These are phyloP conservation scores for Cataglyphis livida DNA, from an alignment of 2,888 invertebrate species.

Conservation along the genomic window DNA sequence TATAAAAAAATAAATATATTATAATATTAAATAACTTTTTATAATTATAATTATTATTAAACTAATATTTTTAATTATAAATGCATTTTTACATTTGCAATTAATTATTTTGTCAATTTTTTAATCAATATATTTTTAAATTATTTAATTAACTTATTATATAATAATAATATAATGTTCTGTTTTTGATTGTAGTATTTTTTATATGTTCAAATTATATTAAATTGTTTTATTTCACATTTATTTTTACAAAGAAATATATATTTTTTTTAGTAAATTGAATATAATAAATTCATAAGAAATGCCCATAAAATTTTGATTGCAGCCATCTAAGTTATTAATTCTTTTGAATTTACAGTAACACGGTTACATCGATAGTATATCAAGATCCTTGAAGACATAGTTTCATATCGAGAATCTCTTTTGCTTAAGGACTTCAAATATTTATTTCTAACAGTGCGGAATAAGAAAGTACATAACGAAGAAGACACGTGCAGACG, in stretches of 20 bases:
- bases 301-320: not conserved
- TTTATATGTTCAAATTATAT: not conserved
- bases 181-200: not conserved
- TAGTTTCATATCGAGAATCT: slow-evolving; percentile 58
- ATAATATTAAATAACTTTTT: not conserved
- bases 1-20: not conserved
- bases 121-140: not conserved
- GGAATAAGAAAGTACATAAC: slow-evolving; percentile 11
- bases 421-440: slow-evolving; percentile 59
- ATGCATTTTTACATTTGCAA: not conserved
- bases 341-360: slow-evolving; percentile 60
- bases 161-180: not conserved
- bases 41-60: not conserved
- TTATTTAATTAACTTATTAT: not conserved
- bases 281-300: not conserved
- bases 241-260: not conserved
- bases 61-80: not conserved
- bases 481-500: slow-evolving; percentile 31
- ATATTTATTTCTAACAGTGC: not conserved
- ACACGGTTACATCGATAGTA: slow-evolving; percentile 63
- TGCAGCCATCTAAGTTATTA: not conserved
- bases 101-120: not conserved
- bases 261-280: not conserved
- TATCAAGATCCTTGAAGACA: slow-evolving; percentile 63
- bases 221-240: not conserved